Evolutionary conservation across 2,888 invertebrate species (phyloP).

Genomic region (Augiades crinisus): DNA sequence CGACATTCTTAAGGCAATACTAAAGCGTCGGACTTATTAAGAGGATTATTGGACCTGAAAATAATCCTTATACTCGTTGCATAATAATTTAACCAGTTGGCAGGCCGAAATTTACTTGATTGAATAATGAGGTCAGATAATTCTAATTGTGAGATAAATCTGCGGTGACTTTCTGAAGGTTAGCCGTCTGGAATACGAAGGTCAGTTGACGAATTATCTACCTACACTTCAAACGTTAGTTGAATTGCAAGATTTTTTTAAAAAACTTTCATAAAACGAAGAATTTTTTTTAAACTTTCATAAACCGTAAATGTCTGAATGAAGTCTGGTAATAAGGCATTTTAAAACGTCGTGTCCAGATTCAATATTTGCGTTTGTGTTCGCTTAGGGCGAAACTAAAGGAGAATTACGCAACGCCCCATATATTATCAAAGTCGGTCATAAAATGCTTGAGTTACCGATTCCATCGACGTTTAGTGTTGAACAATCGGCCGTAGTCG

Average conservation of each 20-base stretch:
- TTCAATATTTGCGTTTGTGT: conserved; percentile 54
- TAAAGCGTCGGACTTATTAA: not conserved
- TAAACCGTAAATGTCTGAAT: conserved; percentile 12
- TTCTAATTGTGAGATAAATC: conserved; percentile 27
- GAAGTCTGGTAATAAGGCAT: conserved; percentile 17
- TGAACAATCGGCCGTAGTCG: conserved; percentile 67
- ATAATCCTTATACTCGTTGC: not conserved
- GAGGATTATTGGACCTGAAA: not conserved
- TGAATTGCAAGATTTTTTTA: not conserved
- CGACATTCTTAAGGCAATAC: not conserved
- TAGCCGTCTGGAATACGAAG: conserved; percentile 15
- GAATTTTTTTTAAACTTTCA: not conserved
- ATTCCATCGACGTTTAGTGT: conserved; percentile 72
- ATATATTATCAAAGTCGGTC: conserved; percentile 70
- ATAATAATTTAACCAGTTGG: not conserved
- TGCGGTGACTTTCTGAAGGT: conserved; percentile 32
- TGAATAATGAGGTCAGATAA: conserved; percentile 34
- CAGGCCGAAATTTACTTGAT: conserved; percentile 4
- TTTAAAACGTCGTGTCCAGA: conserved; percentile 17
- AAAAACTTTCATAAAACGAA: not conserved
- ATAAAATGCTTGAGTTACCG: conserved; percentile 76
- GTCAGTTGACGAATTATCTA: conserved; percentile 1
- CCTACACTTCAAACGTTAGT: not conserved
- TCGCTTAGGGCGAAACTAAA: conserved; percentile 54
- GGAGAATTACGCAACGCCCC: conserved; percentile 71